Percentiles rank a stretch among this genome's conserved stretches.
Evolutionary conservation across 2,797 vertebrate genomes (phyloP).

Genomic region (Uromys caudimaculatus): DNA sequence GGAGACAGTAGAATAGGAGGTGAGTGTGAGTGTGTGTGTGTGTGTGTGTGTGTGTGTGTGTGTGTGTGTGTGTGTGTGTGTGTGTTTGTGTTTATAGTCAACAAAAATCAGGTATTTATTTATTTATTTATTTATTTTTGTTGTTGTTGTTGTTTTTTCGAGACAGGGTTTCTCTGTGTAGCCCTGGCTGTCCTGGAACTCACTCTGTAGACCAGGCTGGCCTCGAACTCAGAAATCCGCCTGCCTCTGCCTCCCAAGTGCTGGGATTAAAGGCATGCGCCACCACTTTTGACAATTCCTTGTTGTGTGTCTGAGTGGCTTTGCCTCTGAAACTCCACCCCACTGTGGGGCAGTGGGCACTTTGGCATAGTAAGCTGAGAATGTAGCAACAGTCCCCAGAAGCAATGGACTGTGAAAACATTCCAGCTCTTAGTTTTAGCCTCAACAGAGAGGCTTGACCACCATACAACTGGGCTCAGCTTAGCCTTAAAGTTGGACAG

Average conservation of each 20-base stretch:
- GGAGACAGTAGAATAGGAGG: not conserved
- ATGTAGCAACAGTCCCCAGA: not conserved
- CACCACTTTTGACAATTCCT: not conserved
- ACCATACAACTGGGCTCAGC: not conserved
- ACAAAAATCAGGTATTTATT: constrained; percentile 48
- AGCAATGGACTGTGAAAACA: not conserved
- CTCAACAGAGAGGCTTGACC: not conserved
- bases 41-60: not conserved
- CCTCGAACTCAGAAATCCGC: too few relatives aligned
- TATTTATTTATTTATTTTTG: too few relatives aligned
- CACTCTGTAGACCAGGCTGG: too few relatives aligned
- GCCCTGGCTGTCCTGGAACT: too few relatives aligned
- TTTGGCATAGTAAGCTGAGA: not conserved
- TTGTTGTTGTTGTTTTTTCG: too few relatives aligned
- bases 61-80: not conserved
- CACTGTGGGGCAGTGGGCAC: not conserved
- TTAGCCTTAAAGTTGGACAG: not conserved
- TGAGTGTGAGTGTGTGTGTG: not conserved
- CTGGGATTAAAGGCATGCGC: too few relatives aligned
- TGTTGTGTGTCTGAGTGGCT: constrained; percentile 21
- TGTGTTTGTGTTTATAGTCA: not conserved
- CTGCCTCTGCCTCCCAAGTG: too few relatives aligned
- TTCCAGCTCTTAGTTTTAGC: not conserved
- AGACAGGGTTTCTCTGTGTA: too few relatives aligned
- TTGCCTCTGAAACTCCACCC: not conserved